Evolutionary conservation across 2,797 vertebrate genomes (phyloP), one percentile per base, ranked within the genome.

Genomic region (Falco naumanni): DNA sequence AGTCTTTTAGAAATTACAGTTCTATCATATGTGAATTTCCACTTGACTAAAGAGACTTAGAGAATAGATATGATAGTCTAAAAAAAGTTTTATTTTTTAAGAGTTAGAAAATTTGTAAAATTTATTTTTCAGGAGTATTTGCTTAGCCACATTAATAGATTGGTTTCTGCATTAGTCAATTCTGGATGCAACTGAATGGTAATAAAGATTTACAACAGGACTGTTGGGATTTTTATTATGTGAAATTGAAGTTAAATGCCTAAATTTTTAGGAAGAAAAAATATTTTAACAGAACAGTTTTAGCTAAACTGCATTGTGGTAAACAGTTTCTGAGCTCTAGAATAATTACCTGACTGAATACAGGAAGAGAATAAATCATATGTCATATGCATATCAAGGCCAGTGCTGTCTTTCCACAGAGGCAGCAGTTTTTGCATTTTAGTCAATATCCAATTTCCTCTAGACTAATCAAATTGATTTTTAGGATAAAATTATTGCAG

Each of bases 391-490:
- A 68, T 61, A 50, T 61, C 21, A 60, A 93, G 31, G 28, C 20
- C 66, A 75, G 47, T 5, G 39, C 59, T 63, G 31, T 50, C 51
- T 76, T 94, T 89, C 39, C 59, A 83, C 10, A 11, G 31, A 92
- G 63, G 43, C 33, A 81, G 26, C 29, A 26, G 11, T 34, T 78
- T 88, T 86, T 86, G 53, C 26, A 82, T 91, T 91, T 87, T 66
- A 87, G 57, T 94, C 91, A 87, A 92, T 93, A 93, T 70, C 56
- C 93, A 91, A 91, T 95, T 95, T 93, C 60, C 79, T 85, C 17
- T 45, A 84, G 47, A 74, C 34, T 81, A 91, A 95, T 84, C 68
- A 95, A 31, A 84, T 84, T 95, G 86, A 90, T 87, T 95, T 90
- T 65, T 2, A n/a, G 10, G 15, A 53, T 54, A 5, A 81, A 91